phyloP scores from a whole-genome alignment of 2,888 invertebrate species.

The Drosophila barbarae region DNA sequence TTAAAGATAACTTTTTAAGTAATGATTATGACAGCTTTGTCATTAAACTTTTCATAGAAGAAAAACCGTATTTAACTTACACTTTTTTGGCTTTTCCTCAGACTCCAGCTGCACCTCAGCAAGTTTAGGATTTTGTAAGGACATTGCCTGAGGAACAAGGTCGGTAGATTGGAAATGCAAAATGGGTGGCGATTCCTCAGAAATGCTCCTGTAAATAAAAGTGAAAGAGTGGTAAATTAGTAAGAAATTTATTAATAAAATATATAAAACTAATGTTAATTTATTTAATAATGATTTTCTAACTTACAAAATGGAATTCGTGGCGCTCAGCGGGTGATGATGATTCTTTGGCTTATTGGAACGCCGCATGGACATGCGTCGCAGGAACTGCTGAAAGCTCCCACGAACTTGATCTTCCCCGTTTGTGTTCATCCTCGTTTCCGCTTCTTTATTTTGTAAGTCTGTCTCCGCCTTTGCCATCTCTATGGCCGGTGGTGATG shows the following conservation, averaged over 20 bases:
- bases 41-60: not conserved
- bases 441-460: not conserved
- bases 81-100: constrained; percentile 48
- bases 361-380: constrained; percentile 78
- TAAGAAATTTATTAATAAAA: not conserved
- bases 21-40: not conserved
- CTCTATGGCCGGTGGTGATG: constrained; percentile 80
- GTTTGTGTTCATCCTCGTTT: not conserved
- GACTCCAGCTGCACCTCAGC: constrained; percentile 5
- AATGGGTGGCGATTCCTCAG: constrained; percentile 67
- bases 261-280: no score
- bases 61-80: constrained; percentile 50
- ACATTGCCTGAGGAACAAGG: constrained; percentile 55
- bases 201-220: constrained; percentile 67
- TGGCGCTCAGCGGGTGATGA: constrained; percentile 71
- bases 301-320: constrained; percentile 79
- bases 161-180: constrained; percentile 65
- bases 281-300: no score
- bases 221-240: not conserved
- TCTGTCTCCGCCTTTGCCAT: constrained; percentile 9
- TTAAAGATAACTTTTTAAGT: constrained; percentile 1
- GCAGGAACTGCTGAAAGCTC: constrained; percentile 78
- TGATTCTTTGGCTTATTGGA: constrained; percentile 73
- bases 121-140: constrained; percentile 47
- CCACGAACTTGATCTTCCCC: constrained; percentile 49